These are phyloP conservation scores for Drosophila demipolita DNA, from an alignment of 2,888 invertebrate species.

Conservation along the genomic window DNA sequence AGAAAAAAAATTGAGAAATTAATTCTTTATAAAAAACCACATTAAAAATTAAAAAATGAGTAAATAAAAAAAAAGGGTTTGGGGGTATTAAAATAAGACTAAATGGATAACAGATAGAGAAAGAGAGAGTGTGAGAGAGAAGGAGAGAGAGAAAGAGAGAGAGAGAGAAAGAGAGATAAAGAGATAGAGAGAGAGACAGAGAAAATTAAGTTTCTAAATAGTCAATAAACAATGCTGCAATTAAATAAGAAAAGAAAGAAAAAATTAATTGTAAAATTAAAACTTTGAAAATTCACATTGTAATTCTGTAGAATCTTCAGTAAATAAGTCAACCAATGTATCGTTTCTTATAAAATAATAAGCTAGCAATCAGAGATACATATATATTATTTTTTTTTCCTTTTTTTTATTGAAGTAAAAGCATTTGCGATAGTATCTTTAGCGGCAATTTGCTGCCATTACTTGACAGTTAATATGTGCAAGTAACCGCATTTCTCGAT, in stretches of 20 bases:
- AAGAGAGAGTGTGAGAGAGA: neutral
- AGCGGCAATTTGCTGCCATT: neutral
- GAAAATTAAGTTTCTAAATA: neutral
- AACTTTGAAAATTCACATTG: neutral
- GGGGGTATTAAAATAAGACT: neutral
- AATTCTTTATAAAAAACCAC: neutral
- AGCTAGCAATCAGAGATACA: too few relatives aligned
- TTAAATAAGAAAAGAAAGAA: neutral
- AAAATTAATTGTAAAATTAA: neutral
- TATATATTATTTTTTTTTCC: neutral
- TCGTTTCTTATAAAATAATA: too few relatives aligned
- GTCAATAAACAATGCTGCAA: neutral
- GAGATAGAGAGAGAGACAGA: too few relatives aligned
- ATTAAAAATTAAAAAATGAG: neutral
- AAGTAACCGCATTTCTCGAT: neutral
- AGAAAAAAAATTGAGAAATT: neutral
- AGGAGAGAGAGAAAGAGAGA: rapidly evolving
- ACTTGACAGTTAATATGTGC: neutral
- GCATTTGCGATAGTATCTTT: neutral
- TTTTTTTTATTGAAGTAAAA: neutral
- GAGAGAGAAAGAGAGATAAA: neutral
- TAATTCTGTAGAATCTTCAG: neutral
- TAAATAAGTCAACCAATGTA: too few relatives aligned
- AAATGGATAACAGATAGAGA: too few relatives aligned
- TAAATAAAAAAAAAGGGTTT: neutral